A percentile compares a stretch with the other conserved stretches of the same genome.
These are phyloP conservation scores for Drosophila azteca DNA, from an alignment of 1,140 invertebrate species.

Conservation along the genomic window DNA sequence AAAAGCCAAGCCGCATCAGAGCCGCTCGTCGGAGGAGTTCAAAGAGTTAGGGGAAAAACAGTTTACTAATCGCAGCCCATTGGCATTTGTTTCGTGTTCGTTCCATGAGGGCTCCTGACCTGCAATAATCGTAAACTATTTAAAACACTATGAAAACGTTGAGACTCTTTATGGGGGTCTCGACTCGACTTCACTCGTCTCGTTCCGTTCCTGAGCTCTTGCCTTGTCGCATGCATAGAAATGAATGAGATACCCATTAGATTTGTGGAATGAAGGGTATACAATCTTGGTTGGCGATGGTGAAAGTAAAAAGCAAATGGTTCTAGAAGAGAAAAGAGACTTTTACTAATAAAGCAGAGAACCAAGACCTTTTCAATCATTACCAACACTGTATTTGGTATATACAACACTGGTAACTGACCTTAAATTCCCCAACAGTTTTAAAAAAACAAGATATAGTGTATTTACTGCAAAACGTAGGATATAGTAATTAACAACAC, in stretches of 20 bases:
- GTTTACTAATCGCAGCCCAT: constrained; percentile 62
- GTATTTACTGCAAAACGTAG: no score
- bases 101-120: constrained; percentile 28
- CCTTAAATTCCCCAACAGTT: no score
- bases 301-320: no score
- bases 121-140: constrained; percentile 79
- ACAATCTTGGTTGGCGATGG: background rate
- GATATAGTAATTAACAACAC: no score
- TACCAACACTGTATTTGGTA: no score
- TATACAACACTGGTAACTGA: no score
- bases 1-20: constrained; percentile 7
- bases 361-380: no score
- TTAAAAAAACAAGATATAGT: no score
- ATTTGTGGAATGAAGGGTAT: background rate
- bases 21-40: constrained; percentile 48
- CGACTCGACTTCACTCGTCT: constrained; percentile 36
- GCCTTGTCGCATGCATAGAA: constrained; percentile 54
- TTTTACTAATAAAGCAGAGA: no score
- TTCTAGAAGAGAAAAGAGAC: no score
- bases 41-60: constrained; percentile 44
- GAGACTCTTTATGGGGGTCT: constrained; percentile 61
- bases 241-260: constrained; percentile 51
- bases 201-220: constrained; percentile 24
- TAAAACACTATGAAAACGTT: constrained; percentile 72
- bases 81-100: constrained; percentile 43